These are phyloP conservation scores for Drosophila sproati DNA, from an alignment of 1,140 invertebrate species.

Conservation along the genomic window DNA sequence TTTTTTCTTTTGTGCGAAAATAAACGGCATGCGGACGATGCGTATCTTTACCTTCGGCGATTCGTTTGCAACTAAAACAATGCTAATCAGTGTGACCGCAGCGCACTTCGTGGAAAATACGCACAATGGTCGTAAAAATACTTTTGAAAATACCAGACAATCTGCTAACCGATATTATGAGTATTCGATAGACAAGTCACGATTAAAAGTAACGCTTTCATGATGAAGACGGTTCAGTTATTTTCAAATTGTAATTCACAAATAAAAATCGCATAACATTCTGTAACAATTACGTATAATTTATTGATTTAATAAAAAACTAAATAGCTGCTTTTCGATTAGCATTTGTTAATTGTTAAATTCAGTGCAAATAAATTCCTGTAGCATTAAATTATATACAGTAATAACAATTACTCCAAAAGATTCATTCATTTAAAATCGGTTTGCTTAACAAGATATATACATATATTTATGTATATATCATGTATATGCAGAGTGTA, in stretches of 20 bases:
- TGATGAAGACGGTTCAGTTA: neutral
- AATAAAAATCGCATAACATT: neutral
- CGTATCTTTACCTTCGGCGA: conserved; percentile 43
- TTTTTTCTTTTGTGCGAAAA: conserved; percentile 46
- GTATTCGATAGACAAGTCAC: neutral
- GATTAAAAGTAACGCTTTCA: conserved; percentile 1
- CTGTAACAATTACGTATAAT: conserved; percentile 58
- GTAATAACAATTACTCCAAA: conserved; percentile 41
- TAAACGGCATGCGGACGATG: conserved; percentile 5
- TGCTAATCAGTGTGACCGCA: conserved; percentile 22
- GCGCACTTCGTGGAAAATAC: neutral
- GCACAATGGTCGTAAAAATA: neutral
- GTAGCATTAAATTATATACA: conserved; percentile 33
- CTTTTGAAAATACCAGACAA: conserved; percentile 1
- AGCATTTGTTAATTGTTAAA: conserved; percentile 8
- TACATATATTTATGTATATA: conserved; percentile 11
- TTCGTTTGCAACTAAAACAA: conserved; percentile 48
- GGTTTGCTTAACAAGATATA: conserved; percentile 11
- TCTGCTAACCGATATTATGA: neutral
- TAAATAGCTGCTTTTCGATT: conserved; percentile 26
- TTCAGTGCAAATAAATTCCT: conserved; percentile 26
- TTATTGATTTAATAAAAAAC: conserved; percentile 52
- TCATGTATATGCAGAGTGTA: conserved; percentile 7
- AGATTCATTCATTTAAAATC: conserved; percentile 21
- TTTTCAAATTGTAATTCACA: neutral